Evolutionary conservation across 2,113 vertebrate species (phyloP).

Genomic region (Chamaetylas fuelleborni): DNA sequence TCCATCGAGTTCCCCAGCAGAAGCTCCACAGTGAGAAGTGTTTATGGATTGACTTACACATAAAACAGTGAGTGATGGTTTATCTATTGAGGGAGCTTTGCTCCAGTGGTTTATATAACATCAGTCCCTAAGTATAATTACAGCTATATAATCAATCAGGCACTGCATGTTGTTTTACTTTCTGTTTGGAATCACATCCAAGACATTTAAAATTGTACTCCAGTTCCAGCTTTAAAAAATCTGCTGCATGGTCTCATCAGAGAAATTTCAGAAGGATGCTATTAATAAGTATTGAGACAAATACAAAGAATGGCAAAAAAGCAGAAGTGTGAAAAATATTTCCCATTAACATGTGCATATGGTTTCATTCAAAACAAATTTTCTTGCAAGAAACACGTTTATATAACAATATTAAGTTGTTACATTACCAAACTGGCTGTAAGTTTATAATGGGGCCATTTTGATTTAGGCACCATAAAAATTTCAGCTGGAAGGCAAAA

Average conservation of each 20-base stretch:
- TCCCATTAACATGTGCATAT: slow-evolving; percentile 15
- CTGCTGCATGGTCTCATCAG: not conserved
- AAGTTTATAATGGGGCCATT: not conserved
- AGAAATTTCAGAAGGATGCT: not conserved
- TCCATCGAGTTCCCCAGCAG: not conserved
- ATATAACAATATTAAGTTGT: not conserved
- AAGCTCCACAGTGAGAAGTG: not conserved
- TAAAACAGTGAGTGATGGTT: not conserved
- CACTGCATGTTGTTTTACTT: not conserved
- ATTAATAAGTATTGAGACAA: slow-evolving; percentile 35
- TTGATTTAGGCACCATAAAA: not conserved
- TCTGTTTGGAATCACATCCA: not conserved
- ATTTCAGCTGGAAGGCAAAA: not conserved
- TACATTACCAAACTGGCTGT: not conserved
- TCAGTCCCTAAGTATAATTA: not conserved
- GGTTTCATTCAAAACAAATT: slow-evolving; percentile 24
- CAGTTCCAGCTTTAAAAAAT: not conserved
- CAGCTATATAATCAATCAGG: not conserved
- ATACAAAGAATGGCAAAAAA: slow-evolving; percentile 31
- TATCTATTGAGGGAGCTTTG: not conserved
- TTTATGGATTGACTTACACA: not conserved
- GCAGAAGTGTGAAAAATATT: slow-evolving; percentile 26
- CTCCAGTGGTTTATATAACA: not conserved
- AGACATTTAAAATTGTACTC: not conserved
- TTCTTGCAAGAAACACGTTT: slow-evolving; percentile 1